phyloP scores from a whole-genome alignment of 1,140 invertebrate genomes.

The Eupeodes corollae region DNA sequence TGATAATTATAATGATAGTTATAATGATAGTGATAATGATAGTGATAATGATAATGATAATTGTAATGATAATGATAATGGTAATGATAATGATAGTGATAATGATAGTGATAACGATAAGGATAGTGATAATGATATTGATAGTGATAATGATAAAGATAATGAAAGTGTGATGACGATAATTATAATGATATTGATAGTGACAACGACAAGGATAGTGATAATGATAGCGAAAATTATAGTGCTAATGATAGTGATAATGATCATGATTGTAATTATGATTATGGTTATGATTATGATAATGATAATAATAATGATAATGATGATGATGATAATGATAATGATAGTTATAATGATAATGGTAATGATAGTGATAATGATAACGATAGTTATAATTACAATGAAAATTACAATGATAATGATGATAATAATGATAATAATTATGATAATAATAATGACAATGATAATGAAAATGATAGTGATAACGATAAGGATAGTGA shows the following conservation, averaged over 20 bases:
- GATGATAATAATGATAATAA: neutral
- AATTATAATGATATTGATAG: neutral
- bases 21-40: too few species aligned
- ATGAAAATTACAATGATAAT: neutral
- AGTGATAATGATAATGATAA: too few species aligned
- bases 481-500: neutral
- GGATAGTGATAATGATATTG: too few species aligned
- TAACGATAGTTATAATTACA: neutral
- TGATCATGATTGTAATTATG: neutral
- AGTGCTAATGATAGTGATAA: neutral
- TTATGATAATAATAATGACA: neutral
- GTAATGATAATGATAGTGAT: too few species aligned
- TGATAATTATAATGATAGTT: too few species aligned
- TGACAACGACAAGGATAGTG: neutral
- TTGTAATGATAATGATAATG: too few species aligned
- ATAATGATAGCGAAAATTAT: conserved; percentile 1
- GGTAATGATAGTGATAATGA: neutral
- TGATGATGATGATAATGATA: neutral
- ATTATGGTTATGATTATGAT: neutral
- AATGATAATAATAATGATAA: neutral
- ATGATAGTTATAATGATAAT: neutral
- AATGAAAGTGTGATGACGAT: too few species aligned
- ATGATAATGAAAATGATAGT: neutral
- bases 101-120: too few species aligned
- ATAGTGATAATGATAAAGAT: too few species aligned